These are phyloP conservation scores for Trichonephila inaurata DNA, from an alignment of 1,140 invertebrate genomes.

Conservation along the genomic window DNA sequence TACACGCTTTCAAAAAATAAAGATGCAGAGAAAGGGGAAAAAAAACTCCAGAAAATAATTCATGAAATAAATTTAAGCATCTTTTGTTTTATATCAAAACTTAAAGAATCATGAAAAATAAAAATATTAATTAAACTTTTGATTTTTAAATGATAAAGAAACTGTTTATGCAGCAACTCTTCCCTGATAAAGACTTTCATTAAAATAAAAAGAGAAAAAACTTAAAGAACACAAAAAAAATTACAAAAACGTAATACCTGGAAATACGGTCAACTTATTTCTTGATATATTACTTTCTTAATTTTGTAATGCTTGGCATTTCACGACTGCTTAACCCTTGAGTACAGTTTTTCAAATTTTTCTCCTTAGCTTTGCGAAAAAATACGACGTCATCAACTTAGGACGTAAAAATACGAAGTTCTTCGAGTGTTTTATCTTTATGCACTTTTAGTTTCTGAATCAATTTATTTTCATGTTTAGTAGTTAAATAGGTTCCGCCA, in stretches of 20 bases:
- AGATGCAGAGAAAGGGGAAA: too few species aligned
- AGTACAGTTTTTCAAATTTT: not conserved
- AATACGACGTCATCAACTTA: not conserved
- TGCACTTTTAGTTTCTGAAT: too few species aligned
- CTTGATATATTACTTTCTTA: slow-evolving; percentile 3
- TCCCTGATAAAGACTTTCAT: not conserved
- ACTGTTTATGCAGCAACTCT: not conserved
- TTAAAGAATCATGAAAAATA: not conserved
- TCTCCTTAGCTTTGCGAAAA: not conserved
- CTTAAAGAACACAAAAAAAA: not conserved
- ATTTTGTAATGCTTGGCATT: not conserved
- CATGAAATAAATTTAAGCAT: too few species aligned
- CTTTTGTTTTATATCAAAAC: too few species aligned
- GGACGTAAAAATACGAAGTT: too few species aligned
- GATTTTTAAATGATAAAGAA: not conserved
- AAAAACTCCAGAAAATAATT: too few species aligned
- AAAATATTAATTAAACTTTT: not conserved
- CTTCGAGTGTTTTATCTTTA: too few species aligned
- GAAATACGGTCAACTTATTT: not conserved
- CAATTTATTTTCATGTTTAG: too few species aligned
- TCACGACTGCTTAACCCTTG: not conserved
- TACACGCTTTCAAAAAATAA: too few species aligned
- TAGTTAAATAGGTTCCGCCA: too few species aligned
- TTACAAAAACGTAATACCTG: not conserved
- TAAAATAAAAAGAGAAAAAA: not conserved